These are phyloP conservation scores for Tauraco hartlaubi DNA, from an alignment of 2,797 vertebrate species.

Conservation along the genomic window DNA sequence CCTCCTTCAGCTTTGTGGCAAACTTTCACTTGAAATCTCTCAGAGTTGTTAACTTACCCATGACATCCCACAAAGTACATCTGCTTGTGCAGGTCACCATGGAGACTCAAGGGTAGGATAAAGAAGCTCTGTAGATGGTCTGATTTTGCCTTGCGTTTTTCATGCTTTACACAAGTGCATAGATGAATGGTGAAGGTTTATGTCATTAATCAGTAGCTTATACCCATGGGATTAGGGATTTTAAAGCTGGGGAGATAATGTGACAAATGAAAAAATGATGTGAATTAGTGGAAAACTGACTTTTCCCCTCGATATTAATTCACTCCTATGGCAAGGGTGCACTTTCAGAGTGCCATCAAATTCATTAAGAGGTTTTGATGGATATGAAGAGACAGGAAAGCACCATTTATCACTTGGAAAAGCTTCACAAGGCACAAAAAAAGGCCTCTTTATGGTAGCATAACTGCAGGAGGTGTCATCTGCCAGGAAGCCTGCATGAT, in stretches of 20 bases:
- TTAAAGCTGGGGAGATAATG: constrained; percentile 13
- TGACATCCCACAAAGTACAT: not conserved
- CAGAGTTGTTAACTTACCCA: not conserved
- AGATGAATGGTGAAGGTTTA: not conserved
- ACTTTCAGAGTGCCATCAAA: not conserved
- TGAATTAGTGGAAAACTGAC: constrained; percentile 32
- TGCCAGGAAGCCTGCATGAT: not conserved
- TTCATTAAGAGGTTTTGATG: constrained; percentile 51
- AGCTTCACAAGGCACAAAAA: constrained; percentile 1
- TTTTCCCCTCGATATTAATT: constrained; percentile 20
- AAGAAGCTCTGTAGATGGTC: not conserved
- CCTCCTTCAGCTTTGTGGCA: not conserved
- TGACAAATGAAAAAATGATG: constrained; percentile 16
- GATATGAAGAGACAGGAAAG: constrained; percentile 21
- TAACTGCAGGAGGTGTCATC: constrained; percentile 23
- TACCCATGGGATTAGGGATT: not conserved
- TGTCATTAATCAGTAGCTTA: constrained; percentile 17
- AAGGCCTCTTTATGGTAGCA: not conserved
- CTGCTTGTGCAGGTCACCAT: not conserved
- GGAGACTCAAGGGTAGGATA: not conserved
- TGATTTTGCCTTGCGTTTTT: not conserved
- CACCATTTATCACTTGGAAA: constrained; percentile 5
- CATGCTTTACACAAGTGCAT: not conserved
- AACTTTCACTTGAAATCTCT: not conserved
- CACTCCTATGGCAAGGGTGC: constrained; percentile 17